Conservation (phyloP, 2,888 invertebrate genomes). For the Zele albiditarsus region DNA sequence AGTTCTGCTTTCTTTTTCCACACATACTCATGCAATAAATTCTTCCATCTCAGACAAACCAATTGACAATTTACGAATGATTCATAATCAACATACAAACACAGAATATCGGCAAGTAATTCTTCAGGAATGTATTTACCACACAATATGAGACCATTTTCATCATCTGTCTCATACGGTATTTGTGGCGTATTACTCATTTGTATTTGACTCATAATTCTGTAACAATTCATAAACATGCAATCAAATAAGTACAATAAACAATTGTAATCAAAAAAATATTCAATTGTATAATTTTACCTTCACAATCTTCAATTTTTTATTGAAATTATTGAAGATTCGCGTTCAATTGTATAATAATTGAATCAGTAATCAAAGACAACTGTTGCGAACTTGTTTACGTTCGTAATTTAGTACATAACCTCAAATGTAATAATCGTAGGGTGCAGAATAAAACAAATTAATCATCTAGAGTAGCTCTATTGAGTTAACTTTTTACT, state of each 20-base stretch:
- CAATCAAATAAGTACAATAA: not conserved
- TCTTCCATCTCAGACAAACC: constrained; percentile 75
- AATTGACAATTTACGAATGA: constrained; percentile 71
- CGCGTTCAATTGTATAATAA: too few relatives aligned
- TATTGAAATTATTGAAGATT: too few relatives aligned
- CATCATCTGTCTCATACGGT: constrained; percentile 46
- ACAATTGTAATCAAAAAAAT: not conserved
- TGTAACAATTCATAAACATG: not conserved
- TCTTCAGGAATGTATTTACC: constrained; percentile 74
- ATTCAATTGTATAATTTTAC: not conserved
- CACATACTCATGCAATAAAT: constrained; percentile 70
- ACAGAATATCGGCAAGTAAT: constrained; percentile 72
- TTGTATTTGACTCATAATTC: constrained; percentile 42
- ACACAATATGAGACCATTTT: constrained; percentile 70
- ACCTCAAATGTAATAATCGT: too few relatives aligned
- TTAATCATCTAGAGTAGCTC: too few relatives aligned
- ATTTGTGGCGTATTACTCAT: constrained; percentile 25
- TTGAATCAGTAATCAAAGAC: too few relatives aligned
- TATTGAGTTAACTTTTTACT: too few relatives aligned
- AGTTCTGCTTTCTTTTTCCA: constrained; percentile 70
- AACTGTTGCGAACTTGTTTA: too few relatives aligned
- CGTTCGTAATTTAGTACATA: too few relatives aligned
- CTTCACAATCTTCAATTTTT: not conserved
- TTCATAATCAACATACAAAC: constrained; percentile 64
- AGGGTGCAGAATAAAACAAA: too few relatives aligned